Evolutionary conservation across 2,113 vertebrate species (phyloP), one percentile per base, ranked within the genome.

Genomic region (Onychorhynchus coronatus): DNA sequence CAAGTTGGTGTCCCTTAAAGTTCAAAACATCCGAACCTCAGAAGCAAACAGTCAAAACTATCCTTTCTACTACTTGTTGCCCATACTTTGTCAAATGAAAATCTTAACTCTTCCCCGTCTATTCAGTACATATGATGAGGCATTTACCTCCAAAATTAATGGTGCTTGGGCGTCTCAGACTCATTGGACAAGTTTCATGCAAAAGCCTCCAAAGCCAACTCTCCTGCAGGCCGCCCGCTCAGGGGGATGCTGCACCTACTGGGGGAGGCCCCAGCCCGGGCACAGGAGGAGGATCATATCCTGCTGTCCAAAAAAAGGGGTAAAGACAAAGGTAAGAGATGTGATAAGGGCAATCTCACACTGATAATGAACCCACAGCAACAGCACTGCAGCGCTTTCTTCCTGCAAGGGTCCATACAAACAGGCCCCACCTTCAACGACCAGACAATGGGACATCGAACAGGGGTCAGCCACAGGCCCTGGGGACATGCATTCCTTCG

Each of bases 161-260:
- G 95, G 93, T 94, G 94, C 88, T 95, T 94, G 91, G 94, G 94
- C 95, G 93, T 97, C 96, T 94, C 96, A 97, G 52, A 97, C 73
- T 95, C 92, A 96, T 94, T 96, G 95, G 97, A 94, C 85, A 96
- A 71, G 96, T 89, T 96, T 96, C 89, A 83, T 79, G 86, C 79
- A 92, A 86, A 85, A 96, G 80, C 74, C 88, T 96, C 85, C 92
- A 93, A 25, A 96, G 89, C 88, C 77, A 89, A 91, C 25, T 95
- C 79, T 93, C 84, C 61, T 93, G 85, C 91, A 94, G 91, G 91
- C 81, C 4, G 41, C 89, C 75, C 92, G 65, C 91, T 95, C 88
- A 46, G 96, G 75, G 87, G 68, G 86, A 73, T 81, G 77, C 68
- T 30, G 95, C 86, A 94, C 14, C 78, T 92, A 91, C 94, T 33